A percentile compares a stretch with the other conserved stretches of the same genome.
Evolutionary conservation across 2,113 vertebrate genomes (phyloP).

Genomic region (Emydocephalus ijimae): DNA sequence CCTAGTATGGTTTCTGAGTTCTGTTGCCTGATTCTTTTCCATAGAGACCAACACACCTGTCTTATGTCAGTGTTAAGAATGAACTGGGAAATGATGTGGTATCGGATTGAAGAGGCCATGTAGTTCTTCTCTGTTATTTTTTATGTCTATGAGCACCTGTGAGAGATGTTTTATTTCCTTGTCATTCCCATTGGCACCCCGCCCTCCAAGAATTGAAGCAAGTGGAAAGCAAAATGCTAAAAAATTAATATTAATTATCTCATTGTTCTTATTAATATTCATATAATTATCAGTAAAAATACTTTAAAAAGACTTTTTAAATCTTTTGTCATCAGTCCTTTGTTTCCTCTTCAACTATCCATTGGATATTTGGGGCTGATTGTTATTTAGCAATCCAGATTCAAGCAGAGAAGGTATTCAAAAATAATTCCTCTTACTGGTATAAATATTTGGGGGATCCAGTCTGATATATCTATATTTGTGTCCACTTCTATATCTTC

Average conservation of each 20-base stretch:
- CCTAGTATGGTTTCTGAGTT: background rate
- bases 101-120: background rate
- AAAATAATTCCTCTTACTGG: background rate
- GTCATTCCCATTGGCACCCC: background rate
- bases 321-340: background rate
- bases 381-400: background rate
- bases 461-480: slow-evolving; percentile 10
- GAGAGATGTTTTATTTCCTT: background rate
- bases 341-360: background rate
- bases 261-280: background rate
- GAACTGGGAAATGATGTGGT: background rate
- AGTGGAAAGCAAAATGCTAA: background rate
- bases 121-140: background rate
- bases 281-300: background rate
- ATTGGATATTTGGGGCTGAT: background rate
- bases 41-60: background rate
- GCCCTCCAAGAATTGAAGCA: background rate
- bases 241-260: background rate
- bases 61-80: background rate
- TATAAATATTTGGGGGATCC: slow-evolving; percentile 8
- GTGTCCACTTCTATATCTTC: background rate
- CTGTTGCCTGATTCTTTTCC: background rate
- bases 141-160: background rate
- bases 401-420: background rate
- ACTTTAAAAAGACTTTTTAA: background rate